Evolutionary conservation across 2,888 invertebrate species (phyloP), one percentile per base, ranked within the genome.

Genomic region (Dasypogon diadema): DNA sequence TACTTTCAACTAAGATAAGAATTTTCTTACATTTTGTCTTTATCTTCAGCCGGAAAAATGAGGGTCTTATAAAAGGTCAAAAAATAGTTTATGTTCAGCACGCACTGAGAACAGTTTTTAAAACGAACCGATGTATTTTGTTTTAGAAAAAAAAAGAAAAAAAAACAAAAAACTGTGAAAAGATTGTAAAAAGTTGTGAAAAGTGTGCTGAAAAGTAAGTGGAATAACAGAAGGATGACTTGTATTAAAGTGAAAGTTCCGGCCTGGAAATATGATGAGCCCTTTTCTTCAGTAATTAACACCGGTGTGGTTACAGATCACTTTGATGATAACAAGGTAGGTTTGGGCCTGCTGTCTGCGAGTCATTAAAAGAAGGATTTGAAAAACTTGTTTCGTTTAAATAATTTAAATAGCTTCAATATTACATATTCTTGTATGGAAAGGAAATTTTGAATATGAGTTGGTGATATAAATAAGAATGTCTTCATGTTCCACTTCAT

Each of bases 141-240:
- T 51, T 48, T n/a, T n/a, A n/a, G n/a, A n/a, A n/a, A n/a, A n/a
- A 48, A 4, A 2, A 16, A 14, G 12, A 46, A 3, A 3, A 46
- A 46, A 48, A 12, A 48, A 48, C 14, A 60, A 60, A 60, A 34
- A 60, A 60, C 12, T 60, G 37, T 55, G 22, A 55, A 18, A 6
- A 22, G 24, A n/a, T 22, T 24, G 10, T 68, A 68, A 68, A 68
- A 68, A 68, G 14, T 21, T 68, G 65, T 68, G 65, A 68, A 68
- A 68, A 68, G 8, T 24, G 65, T 68, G 65, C 65, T 68, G 48
- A 68, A 68, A 68, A 48, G 26, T 68, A 24, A 24, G 54, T 42
- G 60, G 46, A 48, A 24, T 26, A 46, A 26, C 65, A 37, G 48
- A 68, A 68, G 48, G 16, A 16, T n/a, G 10, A 5, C 6, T n/a